Evolutionary conservation across 1,140 invertebrate genomes (phyloP), one percentile per base, ranked within the genome.

Genomic region (Elysia chlorotica): DNA sequence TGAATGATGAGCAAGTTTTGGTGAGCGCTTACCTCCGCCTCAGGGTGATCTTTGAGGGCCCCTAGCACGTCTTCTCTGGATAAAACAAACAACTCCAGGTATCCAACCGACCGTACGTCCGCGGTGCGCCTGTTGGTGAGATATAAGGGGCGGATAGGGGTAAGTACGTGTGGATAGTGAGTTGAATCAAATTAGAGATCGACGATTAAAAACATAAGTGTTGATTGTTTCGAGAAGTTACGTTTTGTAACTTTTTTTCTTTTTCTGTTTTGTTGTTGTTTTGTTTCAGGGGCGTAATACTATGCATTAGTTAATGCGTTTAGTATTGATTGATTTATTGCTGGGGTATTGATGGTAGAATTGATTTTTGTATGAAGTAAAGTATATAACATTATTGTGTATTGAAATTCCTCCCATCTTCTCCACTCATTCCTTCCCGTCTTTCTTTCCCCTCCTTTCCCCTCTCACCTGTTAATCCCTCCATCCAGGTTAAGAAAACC

Each of bases 31-130:
- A 97, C 95, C 87, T 98, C 94, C 0, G 96, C 96, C 86, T 98
- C 95, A 0, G 96, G 96, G 79, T 98, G 97, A 84, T 98, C 96
- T 85, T 97, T 97, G 92, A 98, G 95, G 2, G 96, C 96, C 0
- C 92, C 91, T 17, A 98, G 85, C 0, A 98, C 95, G 81, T 98
- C 96, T 87, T 98, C 96, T 23, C 96, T 90, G 0, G 96, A 97
- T 0, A 98, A 87, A 48, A 95, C 96, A 87, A 98, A 98, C 1
- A 98, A 89, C 84, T 98, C 96, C 0, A 96, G 96, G 81, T 98
- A 98, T 0, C 96, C 96, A 2, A 98, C 95, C 0, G 96, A 97
- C 71, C 95, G 90, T 0, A 98, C 96, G 85, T 98, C 96, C 17
- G 96, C 96, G 74, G 96, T 97, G 70, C 96, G 92, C 83, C 96